Evolutionary conservation across 2,113 vertebrate genomes (phyloP), one percentile per base, ranked within the genome.

Genomic region (Brachypteracias leptosomus): DNA sequence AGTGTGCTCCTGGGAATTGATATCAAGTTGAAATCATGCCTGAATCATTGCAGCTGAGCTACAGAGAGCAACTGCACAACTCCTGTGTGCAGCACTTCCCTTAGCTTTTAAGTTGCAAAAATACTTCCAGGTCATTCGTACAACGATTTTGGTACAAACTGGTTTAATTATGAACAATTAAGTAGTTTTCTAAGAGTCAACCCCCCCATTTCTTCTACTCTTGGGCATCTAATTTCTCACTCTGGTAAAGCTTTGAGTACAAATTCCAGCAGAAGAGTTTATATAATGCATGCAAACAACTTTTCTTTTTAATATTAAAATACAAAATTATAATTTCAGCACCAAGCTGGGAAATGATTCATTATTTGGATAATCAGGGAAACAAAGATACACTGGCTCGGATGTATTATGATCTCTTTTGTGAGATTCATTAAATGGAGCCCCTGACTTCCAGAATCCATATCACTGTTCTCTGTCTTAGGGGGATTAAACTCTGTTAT

Each of bases 391-490:
- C 52, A 29, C 89, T 61, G 70, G 72, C 92, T 94, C 51, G 42
- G 92, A 95, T 96, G 91, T 93, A 94, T 90, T 97, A 93, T 95
- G 85, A 96, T 96, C 88, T 86, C 77, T 97, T 97, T 96, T 92
- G 90, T 97, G 96, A 96, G 86, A 97, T 95, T 97, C 95, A 96
- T 98, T 98, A 98, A 95, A 95, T 91, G 81, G 77, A 96, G 55
- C 74, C 83, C 70, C 84, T 96, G 93, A 97, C 95, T 97, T 96
- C 88, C 91, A 78, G 91, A 97, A 97, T 97, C 95, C 93, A 90
- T 97, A 95, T 96, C 85, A 61, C 57, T 95, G 88, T 96, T 98
- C 86, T 95, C 86, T 96, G 73, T 98, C 93, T 97, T 97, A 86
- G 49, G 96, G 96, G 97, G 95, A 97, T 97, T 97, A 90, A 95